Conservation (phyloP, 2,113 vertebrate genomes). For the Castor canadensis region DNA sequence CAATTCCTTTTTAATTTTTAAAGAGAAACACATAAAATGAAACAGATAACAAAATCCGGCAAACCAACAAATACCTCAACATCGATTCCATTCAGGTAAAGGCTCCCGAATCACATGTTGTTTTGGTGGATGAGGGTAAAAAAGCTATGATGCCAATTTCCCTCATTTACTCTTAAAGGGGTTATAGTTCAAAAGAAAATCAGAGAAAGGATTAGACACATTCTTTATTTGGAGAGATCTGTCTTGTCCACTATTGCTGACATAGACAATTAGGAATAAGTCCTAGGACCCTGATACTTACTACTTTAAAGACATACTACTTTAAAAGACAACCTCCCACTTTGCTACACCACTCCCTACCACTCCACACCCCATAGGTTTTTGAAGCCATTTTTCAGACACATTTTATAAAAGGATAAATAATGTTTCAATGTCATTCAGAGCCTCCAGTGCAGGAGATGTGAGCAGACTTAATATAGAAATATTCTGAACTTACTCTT, state of each 20-base stretch:
- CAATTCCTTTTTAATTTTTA: background rate
- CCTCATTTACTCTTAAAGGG: background rate
- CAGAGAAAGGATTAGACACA: background rate
- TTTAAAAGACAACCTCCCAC: background rate
- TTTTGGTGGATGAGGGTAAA: background rate
- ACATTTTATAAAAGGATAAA: background rate
- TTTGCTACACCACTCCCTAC: fast-evolving
- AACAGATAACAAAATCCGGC: background rate
- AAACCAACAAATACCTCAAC: background rate
- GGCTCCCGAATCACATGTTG: background rate
- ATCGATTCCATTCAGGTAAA: background rate
- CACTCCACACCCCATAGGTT: background rate
- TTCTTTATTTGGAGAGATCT: background rate
- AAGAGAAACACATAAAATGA: background rate
- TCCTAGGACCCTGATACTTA: background rate
- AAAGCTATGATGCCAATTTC: background rate
- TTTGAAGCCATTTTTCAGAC: background rate
- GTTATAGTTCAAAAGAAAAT: background rate
- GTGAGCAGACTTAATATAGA: background rate
- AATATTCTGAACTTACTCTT: background rate
- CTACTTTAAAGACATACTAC: too few species aligned
- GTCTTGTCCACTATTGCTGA: background rate
- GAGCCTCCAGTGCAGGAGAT: background rate
- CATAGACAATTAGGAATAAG: background rate
- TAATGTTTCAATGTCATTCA: background rate